Evolutionary conservation across 2,797 vertebrate genomes (phyloP), one percentile per base, ranked within the genome.

Genomic region (Galagoides demidoff): DNA sequence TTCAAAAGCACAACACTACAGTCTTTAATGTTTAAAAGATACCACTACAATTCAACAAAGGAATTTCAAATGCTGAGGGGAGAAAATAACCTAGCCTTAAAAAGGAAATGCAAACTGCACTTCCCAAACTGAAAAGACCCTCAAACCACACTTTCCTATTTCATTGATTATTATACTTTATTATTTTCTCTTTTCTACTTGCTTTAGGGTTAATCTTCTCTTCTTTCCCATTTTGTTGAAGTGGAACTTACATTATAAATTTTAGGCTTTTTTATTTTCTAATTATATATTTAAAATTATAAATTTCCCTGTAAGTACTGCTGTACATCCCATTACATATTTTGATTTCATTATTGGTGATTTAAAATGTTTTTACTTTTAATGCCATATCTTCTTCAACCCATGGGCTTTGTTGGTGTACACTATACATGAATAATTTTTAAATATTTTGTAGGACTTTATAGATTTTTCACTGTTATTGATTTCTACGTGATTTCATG

Each of bases 331-430:
- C 14, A 86, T 74, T 64, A 68, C 57, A 57, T 70, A 31, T 61
- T 87, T 6, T 61, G 20, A 45, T 78, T 68, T 71, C 17, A 83
- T 49, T 81, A 34, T 84, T n/a, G 63, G 29, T 57, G 37, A 63
- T 39, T 83, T 82, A 86, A 88, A 66, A 85, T 59, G 81, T 84
- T 96, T 66, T 59, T 55, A 45, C 37, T 89, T 43, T 61, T 43
- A 5, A 34, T 63, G 34, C 52, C 79, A 17, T 74, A 43, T 82
- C 31, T 79, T 92, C 31, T 49, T 85, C 31, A 22, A 63, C 19
- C 23, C 3, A 5, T 59, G 64, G 4, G 9, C 45, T 83, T 78
- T 87, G 78, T n/a, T 74, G 31, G 74, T 79, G 5, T 68, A 12
- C 68, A 25, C 23, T 74, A 43, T 9, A 73, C 74, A 86, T 52